Percentiles rank a stretch among this genome's conserved stretches.
phyloP scores from a whole-genome alignment of 2,113 vertebrate species.

The Myrmophylax atrothorax region DNA sequence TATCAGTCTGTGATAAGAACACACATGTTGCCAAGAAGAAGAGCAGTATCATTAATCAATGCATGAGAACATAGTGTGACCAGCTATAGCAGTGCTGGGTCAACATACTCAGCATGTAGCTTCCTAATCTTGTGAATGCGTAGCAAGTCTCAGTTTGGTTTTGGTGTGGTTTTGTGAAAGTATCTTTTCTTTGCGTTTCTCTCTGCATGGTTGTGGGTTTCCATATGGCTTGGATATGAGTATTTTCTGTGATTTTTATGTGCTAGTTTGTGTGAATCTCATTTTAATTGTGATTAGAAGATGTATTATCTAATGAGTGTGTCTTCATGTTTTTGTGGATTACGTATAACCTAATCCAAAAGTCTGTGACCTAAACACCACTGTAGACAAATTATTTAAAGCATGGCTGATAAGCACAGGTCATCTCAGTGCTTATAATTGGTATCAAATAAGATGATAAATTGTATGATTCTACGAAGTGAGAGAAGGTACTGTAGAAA shows the following conservation, averaged over 20 bases:
- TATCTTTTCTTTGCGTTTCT: background rate
- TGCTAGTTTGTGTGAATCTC: background rate
- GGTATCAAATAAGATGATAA: background rate
- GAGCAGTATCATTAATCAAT: rapidly evolving
- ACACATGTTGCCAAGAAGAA: background rate
- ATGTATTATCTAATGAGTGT: background rate
- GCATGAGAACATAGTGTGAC: background rate
- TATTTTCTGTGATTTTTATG: background rate
- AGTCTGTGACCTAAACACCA: background rate
- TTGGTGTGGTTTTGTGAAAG: background rate
- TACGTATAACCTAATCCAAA: background rate
- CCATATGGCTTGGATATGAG: background rate
- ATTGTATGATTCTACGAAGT: background rate
- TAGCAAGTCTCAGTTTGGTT: background rate
- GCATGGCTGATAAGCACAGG: background rate
- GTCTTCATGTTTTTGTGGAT: background rate
- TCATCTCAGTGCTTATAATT: background rate
- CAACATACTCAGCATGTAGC: background rate
- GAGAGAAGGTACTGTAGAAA: background rate
- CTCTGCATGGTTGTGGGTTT: background rate
- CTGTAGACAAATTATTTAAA: background rate
- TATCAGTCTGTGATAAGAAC: background rate
- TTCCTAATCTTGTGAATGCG: background rate
- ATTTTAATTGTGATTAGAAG: too few relatives aligned
- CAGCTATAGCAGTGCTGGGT: background rate